A percentile compares a stretch with the other conserved stretches of the same genome.
These are phyloP conservation scores for Engystomops pustulosus DNA, from an alignment of 2,113 vertebrate species.

Conservation along the genomic window DNA sequence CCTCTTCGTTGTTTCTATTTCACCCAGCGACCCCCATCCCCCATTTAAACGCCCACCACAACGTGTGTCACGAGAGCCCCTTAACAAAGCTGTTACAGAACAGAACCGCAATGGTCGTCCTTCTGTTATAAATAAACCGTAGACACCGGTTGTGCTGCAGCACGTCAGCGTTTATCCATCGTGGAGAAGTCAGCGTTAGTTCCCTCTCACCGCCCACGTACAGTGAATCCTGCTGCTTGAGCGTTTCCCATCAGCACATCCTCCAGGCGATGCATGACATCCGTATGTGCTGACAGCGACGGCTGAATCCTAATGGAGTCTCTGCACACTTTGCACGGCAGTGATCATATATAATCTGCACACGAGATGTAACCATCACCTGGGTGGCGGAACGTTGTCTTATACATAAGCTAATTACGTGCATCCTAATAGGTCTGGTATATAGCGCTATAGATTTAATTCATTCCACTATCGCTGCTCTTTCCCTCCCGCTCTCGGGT, in stretches of 20 bases:
- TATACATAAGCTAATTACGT: neutral
- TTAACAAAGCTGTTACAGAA: slow-evolving; percentile 22
- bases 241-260: slow-evolving; percentile 12
- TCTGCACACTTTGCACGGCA: neutral
- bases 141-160: neutral
- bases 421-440: neutral
- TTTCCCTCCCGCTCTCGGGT: slow-evolving; percentile 16
- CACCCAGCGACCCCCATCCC: neutral
- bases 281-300: slow-evolving; percentile 7
- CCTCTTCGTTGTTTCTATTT: neutral
- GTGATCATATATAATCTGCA: neutral
- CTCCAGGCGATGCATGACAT: slow-evolving; percentile 48
- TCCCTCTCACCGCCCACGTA: slow-evolving; percentile 42
- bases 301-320: slow-evolving; percentile 36
- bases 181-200: neutral
- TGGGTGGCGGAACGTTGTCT: neutral
- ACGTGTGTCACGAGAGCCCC: neutral
- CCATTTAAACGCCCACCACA: neutral
- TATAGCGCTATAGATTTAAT: slow-evolving; percentile 27
- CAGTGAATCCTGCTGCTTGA: slow-evolving; percentile 46
- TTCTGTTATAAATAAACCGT: slow-evolving; percentile 38
- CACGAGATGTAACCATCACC: neutral
- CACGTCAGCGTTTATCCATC: slow-evolving; percentile 6
- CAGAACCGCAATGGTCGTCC: neutral
- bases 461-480: slow-evolving; percentile 20